Evolutionary conservation across 2,888 invertebrate species (phyloP), one percentile per base, ranked within the genome.

Genomic region (Exephanes ischioxanthus): DNA sequence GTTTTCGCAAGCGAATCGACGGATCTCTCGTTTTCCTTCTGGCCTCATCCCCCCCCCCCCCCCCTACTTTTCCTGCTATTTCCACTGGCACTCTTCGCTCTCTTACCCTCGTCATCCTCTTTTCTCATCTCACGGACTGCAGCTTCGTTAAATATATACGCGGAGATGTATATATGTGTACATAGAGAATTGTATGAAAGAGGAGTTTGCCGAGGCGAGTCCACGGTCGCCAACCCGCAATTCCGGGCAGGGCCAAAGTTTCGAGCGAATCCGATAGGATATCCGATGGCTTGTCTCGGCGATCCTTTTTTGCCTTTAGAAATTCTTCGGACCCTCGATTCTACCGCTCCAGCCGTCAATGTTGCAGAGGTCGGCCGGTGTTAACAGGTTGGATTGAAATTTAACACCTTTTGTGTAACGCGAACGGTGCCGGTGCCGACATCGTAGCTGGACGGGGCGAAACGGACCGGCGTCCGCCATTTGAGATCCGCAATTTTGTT

Each of bases 241-340:
- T 85, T 79, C 53, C 63, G 75, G 75, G 45, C 70, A 70, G 58
- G 58, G 61, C 70, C 63, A 67, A 85, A 85, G 79, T 85, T 82
- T 85, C 30, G 71, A 73, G 51, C 37, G 76, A 85, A 85, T 81
- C 85, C 70, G 81, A 85, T 82, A 71, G 81, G 85, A 85, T 73
- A 85, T 82, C 81, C 81, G 77, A 84, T 81, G 53, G 73, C 63
- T 85, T n/a, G 55, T 45, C 71, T 76, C 63, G n/a, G n/a, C 78
- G 67, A 73, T 70, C 61, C 37, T 67, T 33, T 72, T 72, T 41
- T 51, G 14, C 58, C 80, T 81, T 81, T 78, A 70, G 77, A 80
- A 61, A 81, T 81, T 78, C 84, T 78, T 80, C 72, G 61, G 72
- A 73, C 66, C 48, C n/a, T 22, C 26, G 14, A 41, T 26, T 48